Base-by-base conservation (phyloP, 2,888 invertebrate species). In the Rotaria sp. region DNA sequence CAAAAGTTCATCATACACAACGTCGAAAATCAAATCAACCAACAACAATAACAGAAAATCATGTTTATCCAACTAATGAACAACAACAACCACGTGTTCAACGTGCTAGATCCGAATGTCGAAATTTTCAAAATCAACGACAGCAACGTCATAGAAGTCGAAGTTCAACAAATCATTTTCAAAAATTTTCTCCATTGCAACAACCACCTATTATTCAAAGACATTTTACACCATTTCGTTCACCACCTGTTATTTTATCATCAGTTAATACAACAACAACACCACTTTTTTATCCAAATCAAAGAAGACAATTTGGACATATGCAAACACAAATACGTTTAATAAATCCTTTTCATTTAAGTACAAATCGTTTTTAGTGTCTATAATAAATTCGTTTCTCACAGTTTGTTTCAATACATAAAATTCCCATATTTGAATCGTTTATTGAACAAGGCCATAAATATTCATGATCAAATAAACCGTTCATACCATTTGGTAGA, bases 401-500 rank as follows among this genome's bases (percentile, higher is more conserved):
- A 45, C 80, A 80, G 10, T 80, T 80, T 80, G 80, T 80, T 80
- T 80, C 80, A 80, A 80, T 80, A 45, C 80, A 80, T 80, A 80
- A 45, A n/a, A 80, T 80, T 80, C 80, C 80, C 4, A 80, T 45
- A 45, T 80, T 45, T n/a, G 45, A 45, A 80, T 80, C 80, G n/a
- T 11, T 45, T 45, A 80, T 8, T 80, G 80, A 80, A 80, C 80
- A 80, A 26, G 80, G 80, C 80, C 80, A 80, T 45, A 45, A 8
- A 13, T 45, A 80, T 45, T 80, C 45, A 26, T 80, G 4, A 15
- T 80, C 45, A 80, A 80, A 80, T 80, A 80, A 80, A 45, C 80
- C n/a, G 13, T n/a, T 45, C 0, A n/a, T 45, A 80, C 13, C 26
- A n/a, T 45, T 15, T 1, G 41, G 26, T 3, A 80, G 10, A 45